Evolutionary conservation across 2,888 invertebrate species (phyloP).

Genomic region (Idaea aversata): DNA sequence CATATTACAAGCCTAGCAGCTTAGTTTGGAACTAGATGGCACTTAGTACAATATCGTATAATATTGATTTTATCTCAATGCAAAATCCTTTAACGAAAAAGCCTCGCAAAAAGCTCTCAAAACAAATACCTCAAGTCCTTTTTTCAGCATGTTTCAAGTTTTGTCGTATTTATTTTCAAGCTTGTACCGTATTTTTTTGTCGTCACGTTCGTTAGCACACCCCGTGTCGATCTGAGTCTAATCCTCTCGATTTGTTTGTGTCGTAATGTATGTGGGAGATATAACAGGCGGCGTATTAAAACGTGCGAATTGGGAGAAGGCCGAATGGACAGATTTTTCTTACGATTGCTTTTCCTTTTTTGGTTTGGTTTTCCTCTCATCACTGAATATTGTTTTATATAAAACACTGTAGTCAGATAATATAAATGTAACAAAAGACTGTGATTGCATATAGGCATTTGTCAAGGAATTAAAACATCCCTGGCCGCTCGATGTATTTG

Average conservation of each 20-base stretch:
- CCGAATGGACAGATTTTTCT: slow-evolving; percentile 8
- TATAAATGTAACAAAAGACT: too few species aligned
- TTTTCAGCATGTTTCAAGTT: neutral
- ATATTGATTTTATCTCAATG: neutral
- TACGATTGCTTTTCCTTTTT: neutral
- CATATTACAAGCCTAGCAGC: too few species aligned
- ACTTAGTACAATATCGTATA: too few species aligned
- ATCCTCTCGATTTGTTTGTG: slow-evolving; percentile 64
- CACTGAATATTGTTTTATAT: too few species aligned
- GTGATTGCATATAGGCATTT: too few species aligned
- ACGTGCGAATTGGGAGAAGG: slow-evolving; percentile 23
- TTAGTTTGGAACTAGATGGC: too few species aligned
- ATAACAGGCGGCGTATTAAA: slow-evolving; percentile 62
- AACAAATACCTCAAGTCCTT: neutral
- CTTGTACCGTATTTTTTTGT: slow-evolving; percentile 12
- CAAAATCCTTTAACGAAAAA: neutral
- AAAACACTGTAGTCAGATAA: too few species aligned
- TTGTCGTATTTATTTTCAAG: slow-evolving; percentile 9
- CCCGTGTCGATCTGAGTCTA: slow-evolving; percentile 57
- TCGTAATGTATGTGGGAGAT: slow-evolving; percentile 75
- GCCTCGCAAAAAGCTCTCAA: neutral
- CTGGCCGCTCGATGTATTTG: too few species aligned
- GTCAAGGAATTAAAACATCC: too few species aligned
- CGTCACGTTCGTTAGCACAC: slow-evolving; percentile 26
- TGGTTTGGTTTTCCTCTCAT: too few species aligned